A percentile compares a stretch with the other conserved stretches of the same genome.
Conservation (phyloP, 2,888 invertebrate genomes). For the Magallana nippona region DNA sequence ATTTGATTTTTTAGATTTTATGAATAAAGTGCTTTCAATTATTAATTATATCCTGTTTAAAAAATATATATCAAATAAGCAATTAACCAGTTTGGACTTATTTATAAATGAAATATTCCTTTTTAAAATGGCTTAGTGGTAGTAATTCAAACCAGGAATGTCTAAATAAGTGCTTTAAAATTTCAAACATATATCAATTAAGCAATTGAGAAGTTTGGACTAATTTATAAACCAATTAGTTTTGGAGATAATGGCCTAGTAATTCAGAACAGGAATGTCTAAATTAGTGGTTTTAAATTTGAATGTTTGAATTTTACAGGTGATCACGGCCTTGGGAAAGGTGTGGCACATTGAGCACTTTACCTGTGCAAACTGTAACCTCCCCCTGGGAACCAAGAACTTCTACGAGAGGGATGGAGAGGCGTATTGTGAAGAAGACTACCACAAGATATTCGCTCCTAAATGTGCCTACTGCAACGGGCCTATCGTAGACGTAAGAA, state of each 20-base stretch:
- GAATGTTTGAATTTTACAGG: conserved; percentile 81
- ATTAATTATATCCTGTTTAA: no score
- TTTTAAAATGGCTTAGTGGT: no score
- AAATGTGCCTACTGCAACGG: conserved; percentile 99
- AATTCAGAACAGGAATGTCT: background rate
- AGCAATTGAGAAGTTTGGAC: no score
- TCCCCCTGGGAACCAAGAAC: conserved; percentile 97
- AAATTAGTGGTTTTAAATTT: background rate
- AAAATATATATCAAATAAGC: no score
- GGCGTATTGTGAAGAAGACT: conserved; percentile 99
- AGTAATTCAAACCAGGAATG: no score
- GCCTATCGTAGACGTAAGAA: conserved; percentile 96
- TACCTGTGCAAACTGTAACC: conserved; percentile 96
- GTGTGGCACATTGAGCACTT: conserved; percentile 99
- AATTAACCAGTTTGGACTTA: no score
- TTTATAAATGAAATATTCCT: no score
- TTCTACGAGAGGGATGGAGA: conserved; percentile 98
- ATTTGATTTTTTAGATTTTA: no score
- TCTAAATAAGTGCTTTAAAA: no score
- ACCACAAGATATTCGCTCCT: conserved; percentile 98
- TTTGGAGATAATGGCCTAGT: background rate
- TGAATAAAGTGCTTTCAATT: no score
- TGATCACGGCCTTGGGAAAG: conserved; percentile 97
- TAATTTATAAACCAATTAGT: background rate
- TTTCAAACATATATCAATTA: no score